Percentiles rank a stretch among this genome's conserved stretches.
Conservation (phyloP, 2,888 invertebrate genomes). For the Melinopterus prodromus region DNA sequence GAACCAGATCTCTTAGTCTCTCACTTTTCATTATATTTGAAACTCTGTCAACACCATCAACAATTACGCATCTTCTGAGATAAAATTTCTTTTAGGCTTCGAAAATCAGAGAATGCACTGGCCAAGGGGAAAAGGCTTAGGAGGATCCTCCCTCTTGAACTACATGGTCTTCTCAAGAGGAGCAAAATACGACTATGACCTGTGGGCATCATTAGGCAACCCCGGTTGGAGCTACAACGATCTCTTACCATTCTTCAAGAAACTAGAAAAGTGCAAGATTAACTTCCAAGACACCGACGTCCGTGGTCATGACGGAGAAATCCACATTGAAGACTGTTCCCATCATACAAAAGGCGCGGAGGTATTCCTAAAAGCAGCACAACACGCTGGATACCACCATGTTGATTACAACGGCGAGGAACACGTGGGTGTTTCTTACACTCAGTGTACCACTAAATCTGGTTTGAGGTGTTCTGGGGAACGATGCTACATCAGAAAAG, state of each 20-base stretch:
- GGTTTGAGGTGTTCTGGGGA: conserved; percentile 56
- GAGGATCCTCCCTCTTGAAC: conserved; percentile 59
- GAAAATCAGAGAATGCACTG: conserved; percentile 49
- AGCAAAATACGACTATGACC: conserved; percentile 72
- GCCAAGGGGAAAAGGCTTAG: conserved; percentile 67
- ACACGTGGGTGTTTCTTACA: conserved; percentile 58
- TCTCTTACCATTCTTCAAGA: conserved; percentile 56
- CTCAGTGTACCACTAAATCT: conserved; percentile 58
- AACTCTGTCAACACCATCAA: too few species aligned
- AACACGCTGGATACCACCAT: conserved; percentile 60
- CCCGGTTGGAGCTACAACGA: conserved; percentile 71
- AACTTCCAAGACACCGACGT: conserved; percentile 53
- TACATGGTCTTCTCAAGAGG: conserved; percentile 68
- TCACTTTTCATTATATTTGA: too few species aligned
- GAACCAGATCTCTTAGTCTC: too few species aligned
- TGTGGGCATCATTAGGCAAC: conserved; percentile 73
- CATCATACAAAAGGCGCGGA: conserved; percentile 61
- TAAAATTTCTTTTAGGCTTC: conserved; percentile 25
- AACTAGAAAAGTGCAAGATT: conserved; percentile 54
- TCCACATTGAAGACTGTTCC: conserved; percentile 56
- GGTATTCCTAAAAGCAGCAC: conserved; percentile 69
- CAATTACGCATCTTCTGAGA: background rate
- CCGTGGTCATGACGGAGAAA: conserved; percentile 57
- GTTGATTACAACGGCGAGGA: conserved; percentile 55
- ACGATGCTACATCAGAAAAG: conserved; percentile 56